Percentiles rank a stretch among this genome's conserved stretches.
Conservation (phyloP, 2,113 vertebrate species). For the Callionymus lyra region DNA sequence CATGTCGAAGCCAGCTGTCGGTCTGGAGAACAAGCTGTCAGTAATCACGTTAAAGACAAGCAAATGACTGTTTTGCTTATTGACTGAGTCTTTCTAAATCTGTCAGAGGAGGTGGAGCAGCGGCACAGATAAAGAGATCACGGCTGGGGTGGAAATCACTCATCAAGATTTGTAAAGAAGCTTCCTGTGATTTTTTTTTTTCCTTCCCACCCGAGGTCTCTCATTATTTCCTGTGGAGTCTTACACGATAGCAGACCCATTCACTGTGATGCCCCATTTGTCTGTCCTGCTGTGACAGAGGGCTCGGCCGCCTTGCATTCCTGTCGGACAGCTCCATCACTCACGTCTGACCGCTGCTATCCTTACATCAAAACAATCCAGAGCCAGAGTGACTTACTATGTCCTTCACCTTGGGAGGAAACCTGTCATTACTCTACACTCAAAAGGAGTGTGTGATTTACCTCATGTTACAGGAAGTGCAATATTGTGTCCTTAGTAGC, state of each 20-base stretch:
- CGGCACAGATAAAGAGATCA: slow-evolving; percentile 43
- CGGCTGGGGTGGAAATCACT: slow-evolving; percentile 37
- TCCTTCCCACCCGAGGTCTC: slow-evolving; percentile 24
- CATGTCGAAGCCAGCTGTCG: slow-evolving; percentile 38
- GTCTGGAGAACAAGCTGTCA: slow-evolving; percentile 61
- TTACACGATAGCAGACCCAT: slow-evolving; percentile 45
- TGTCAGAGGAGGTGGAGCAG: slow-evolving; percentile 11
- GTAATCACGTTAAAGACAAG: slow-evolving; percentile 50
- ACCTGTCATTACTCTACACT: slow-evolving; percentile 42
- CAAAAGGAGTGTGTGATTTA: slow-evolving; percentile 36
- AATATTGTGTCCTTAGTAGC: slow-evolving; percentile 28
- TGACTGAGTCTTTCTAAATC: slow-evolving; percentile 27
- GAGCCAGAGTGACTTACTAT: slow-evolving; percentile 43
- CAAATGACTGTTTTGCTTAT: slow-evolving; percentile 45
- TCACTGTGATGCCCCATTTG: slow-evolving; percentile 45
- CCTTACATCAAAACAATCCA: slow-evolving; percentile 50
- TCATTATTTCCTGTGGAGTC: slow-evolving; percentile 50
- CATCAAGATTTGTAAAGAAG: slow-evolving; percentile 40
- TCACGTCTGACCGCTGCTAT: slow-evolving; percentile 41
- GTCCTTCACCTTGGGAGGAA: slow-evolving; percentile 55
- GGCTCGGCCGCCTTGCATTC: slow-evolving; percentile 46
- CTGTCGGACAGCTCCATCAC: slow-evolving; percentile 46
- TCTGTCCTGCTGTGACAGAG: slow-evolving; percentile 50
- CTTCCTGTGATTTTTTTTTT: slow-evolving; percentile 33
- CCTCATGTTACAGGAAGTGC: slow-evolving; percentile 42